Evolutionary conservation across 2,888 invertebrate species (phyloP).

Genomic region (Eupithecia insigniata): DNA sequence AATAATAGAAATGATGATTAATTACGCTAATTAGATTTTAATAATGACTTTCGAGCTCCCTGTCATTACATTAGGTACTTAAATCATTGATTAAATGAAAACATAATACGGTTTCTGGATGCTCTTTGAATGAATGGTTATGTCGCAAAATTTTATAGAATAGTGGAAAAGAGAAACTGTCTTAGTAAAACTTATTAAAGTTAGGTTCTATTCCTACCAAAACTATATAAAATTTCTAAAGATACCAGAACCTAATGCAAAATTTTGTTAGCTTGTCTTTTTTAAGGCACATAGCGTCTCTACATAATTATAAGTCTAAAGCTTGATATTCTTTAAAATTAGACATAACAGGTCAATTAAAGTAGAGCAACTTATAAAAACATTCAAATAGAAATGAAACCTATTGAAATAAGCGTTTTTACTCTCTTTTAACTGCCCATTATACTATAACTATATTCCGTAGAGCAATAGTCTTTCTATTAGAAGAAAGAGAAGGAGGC

Average conservation of each 20-base stretch:
- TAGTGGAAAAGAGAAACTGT: neutral
- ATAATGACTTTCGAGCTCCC: neutral
- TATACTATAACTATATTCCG: neutral
- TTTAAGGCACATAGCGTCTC: too few relatives aligned
- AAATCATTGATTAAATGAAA: neutral
- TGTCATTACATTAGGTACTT: neutral
- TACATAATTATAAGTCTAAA: too few relatives aligned
- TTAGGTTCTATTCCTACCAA: neutral
- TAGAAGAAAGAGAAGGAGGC: neutral
- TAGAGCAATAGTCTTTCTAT: neutral
- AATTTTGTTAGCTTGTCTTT: too few relatives aligned
- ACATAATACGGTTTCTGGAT: neutral
- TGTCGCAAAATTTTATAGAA: neutral
- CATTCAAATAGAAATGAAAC: neutral
- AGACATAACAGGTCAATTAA: neutral
- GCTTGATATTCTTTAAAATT: neutral
- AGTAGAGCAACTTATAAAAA: neutral
- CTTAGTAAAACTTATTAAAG: neutral
- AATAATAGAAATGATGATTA: conserved; percentile 3
- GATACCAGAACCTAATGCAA: too few relatives aligned
- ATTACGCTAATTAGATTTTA: neutral
- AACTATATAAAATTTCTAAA: neutral
- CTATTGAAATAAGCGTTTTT: neutral
- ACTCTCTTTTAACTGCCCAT: neutral
- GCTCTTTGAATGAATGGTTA: neutral